Base-by-base conservation (phyloP, 1,140 invertebrate species). In the Chrysopa pallens region DNA sequence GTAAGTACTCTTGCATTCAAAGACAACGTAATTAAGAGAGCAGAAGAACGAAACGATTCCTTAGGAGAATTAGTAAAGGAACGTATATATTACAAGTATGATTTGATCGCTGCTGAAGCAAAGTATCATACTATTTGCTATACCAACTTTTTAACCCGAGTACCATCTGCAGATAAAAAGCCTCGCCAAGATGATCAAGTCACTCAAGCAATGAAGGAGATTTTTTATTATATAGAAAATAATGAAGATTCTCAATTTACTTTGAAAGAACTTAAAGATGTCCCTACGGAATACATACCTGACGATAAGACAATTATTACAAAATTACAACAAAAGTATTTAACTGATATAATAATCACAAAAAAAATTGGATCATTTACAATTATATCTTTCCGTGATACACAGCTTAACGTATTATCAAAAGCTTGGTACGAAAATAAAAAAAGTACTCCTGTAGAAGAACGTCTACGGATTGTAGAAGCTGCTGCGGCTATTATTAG, bases 191-290 rank as follows among this genome's bases (percentile, higher is more conserved):
- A 56, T 50, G 43, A 52, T 53, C 47, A 53, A 51, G 49, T 53
- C 43, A 51, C 49, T 48, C 28, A 52, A 40, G 55, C 52, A 49
- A 59, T 56, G 52, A 43, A 51, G 38, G 45, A 55, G 42, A 56
- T 57, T 51, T 56, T 55, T 49, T 38, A 31, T 51, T 57, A 55
- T 42, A 55, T 56, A 47, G 55, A 57, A 53, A 55, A 57, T 54
- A 50, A 56, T 52, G 50, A 48, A 39, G 53, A 50, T 42, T 51
- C 39, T 39, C 42, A 52, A 46, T 50, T 50, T 36, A 48, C 44
- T 23, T 13, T 40, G 23, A 33, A 33, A 11, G 31, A 33, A 33
- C 8, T 33, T 33, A 11, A 11, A 33, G 8, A 33, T 23, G 17
- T 23, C 17, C 17, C 17, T 23, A 23, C 17, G n/a, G n/a, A 33